These are phyloP conservation scores for Ochropleura plecta DNA, from an alignment of 2,888 invertebrate species.

Conservation along the genomic window DNA sequence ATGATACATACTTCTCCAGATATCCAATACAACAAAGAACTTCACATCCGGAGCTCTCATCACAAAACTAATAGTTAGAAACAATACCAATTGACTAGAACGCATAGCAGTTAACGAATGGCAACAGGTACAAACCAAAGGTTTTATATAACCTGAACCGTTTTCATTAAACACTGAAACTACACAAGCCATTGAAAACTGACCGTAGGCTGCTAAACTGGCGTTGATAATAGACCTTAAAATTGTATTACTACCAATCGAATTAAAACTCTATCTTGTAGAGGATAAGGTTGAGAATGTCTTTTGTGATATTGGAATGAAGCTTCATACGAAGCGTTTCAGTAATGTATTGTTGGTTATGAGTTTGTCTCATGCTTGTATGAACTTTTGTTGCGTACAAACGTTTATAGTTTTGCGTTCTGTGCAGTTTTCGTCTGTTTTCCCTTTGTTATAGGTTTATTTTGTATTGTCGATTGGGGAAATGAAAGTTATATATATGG, in stretches of 20 bases:
- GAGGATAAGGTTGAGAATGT: neutral
- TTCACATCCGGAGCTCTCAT: conserved; percentile 9
- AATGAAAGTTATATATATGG: conserved; percentile 32
- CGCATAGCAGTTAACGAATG: conserved; percentile 44
- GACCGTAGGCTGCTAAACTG: conserved; percentile 64
- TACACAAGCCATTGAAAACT: conserved; percentile 72
- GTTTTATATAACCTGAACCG: conserved; percentile 53
- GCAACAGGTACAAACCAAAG: conserved; percentile 65
- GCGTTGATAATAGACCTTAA: conserved; percentile 48
- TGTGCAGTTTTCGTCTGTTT: conserved; percentile 56
- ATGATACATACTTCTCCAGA: neutral
- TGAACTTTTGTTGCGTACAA: conserved; percentile 60
- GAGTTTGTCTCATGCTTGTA: conserved; percentile 62
- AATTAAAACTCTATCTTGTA: conserved; percentile 20
- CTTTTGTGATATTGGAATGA: conserved; percentile 46
- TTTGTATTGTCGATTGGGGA: conserved; percentile 52
- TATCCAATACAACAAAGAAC: neutral
- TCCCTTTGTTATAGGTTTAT: conserved; percentile 47
- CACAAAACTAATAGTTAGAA: conserved; percentile 47
- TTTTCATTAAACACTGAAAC: conserved; percentile 65
- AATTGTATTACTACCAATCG: conserved; percentile 9
- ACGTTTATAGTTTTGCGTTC: conserved; percentile 53
- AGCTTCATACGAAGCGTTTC: conserved; percentile 44
- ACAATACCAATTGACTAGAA: conserved; percentile 59
- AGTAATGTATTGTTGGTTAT: conserved; percentile 70